Percentiles rank a stretch among this genome's conserved stretches.
Evolutionary conservation across 2,113 vertebrate genomes (phyloP).

Genomic region (Channa maculata): DNA sequence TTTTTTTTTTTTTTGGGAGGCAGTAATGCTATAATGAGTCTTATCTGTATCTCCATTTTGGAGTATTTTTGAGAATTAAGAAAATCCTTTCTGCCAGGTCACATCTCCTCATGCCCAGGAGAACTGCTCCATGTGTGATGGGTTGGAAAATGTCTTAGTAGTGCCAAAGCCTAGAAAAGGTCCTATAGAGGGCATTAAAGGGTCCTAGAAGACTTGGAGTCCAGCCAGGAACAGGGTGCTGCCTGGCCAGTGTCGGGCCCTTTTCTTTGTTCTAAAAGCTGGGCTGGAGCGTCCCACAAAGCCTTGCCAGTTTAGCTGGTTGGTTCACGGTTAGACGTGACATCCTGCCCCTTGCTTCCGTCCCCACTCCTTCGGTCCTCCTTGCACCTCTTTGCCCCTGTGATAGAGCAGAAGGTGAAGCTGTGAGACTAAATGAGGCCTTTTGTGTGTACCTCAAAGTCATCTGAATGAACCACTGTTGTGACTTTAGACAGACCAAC

Average conservation of each 20-base stretch:
- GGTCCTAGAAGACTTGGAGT: constrained; percentile 71
- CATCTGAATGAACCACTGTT: constrained; percentile 26
- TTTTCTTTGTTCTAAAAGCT: constrained; percentile 71
- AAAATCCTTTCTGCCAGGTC: constrained; percentile 39
- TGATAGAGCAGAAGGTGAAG: constrained; percentile 76
- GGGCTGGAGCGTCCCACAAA: constrained; percentile 70
- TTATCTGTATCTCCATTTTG: constrained; percentile 23
- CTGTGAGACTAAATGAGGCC: constrained; percentile 77
- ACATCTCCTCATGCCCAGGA: constrained; percentile 33
- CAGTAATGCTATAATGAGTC: constrained; percentile 6
- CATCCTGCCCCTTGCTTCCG: constrained; percentile 78
- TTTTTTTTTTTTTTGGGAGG: too few relatives aligned
- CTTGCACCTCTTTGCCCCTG: constrained; percentile 64
- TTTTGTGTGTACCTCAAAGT: constrained; percentile 42
- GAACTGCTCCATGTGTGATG: constrained; percentile 36
- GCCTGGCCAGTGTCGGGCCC: constrained; percentile 72
- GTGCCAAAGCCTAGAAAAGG: constrained; percentile 53
- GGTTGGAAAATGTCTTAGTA: constrained; percentile 46
- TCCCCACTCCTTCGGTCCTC: constrained; percentile 62
- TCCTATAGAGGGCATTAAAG: constrained; percentile 61
- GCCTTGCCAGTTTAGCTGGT: constrained; percentile 72
- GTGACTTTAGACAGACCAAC: constrained; percentile 14
- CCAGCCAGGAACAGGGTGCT: constrained; percentile 68
- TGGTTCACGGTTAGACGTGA: constrained; percentile 76
- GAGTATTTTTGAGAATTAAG: constrained; percentile 21